Evolutionary conservation across 1,140 invertebrate species (phyloP).

Genomic region (Aleiodes sp.): DNA sequence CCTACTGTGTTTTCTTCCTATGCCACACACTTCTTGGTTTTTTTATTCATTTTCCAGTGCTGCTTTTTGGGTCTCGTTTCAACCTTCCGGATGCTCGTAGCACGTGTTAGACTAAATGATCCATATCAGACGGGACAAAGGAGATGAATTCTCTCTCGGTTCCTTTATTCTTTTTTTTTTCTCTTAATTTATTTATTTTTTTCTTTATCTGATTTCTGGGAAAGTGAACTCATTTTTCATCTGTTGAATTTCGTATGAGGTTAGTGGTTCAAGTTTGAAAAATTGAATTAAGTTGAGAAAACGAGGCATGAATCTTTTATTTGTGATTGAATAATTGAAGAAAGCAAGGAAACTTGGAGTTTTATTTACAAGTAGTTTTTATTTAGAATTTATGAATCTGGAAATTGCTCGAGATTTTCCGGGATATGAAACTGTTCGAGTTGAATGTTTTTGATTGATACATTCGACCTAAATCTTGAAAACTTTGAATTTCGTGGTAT

Average conservation of each 20-base stretch:
- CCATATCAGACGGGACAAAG: slow-evolving; percentile 20
- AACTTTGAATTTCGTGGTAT: too few species aligned
- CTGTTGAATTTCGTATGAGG: slow-evolving; percentile 15
- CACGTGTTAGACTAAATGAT: slow-evolving; percentile 20
- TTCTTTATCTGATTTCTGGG: slow-evolving; percentile 10
- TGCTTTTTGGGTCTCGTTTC: background rate
- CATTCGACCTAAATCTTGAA: too few species aligned
- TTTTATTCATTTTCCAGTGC: background rate
- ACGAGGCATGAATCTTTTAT: background rate
- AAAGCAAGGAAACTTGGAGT: background rate
- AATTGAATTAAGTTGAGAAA: slow-evolving; percentile 31
- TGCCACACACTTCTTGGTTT: background rate
- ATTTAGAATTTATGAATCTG: too few species aligned
- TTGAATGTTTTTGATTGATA: too few species aligned
- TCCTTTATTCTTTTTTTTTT: background rate
- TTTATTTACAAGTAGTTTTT: background rate
- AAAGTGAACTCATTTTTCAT: slow-evolving; percentile 25
- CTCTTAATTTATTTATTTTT: background rate
- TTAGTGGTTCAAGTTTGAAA: slow-evolving; percentile 4
- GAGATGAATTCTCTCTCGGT: slow-evolving; percentile 3
- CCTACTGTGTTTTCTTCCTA: background rate
- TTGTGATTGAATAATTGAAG: background rate
- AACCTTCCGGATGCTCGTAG: background rate
- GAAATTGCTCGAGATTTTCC: too few species aligned
- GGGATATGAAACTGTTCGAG: too few species aligned